phyloP scores from a whole-genome alignment of 2,113 vertebrate species.

The Ophiodon elongatus region DNA sequence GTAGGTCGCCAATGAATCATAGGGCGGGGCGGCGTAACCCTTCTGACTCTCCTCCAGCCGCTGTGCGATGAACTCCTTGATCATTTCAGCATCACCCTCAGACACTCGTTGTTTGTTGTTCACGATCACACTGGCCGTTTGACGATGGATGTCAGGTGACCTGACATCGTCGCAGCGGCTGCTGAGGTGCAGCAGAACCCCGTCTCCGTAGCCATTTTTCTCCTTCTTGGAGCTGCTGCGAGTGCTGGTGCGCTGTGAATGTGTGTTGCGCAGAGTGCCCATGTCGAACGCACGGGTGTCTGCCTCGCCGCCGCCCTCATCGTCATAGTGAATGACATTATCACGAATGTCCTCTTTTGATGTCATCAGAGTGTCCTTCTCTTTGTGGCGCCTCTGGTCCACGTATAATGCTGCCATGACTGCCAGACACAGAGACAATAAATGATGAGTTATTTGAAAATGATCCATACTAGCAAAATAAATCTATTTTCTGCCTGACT shows the following conservation, averaged over 20 bases:
- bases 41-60: slow-evolving; percentile 88
- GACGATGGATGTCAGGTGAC: slow-evolving; percentile 79
- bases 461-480: neutral
- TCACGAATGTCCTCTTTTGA: slow-evolving; percentile 96
- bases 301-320: slow-evolving; percentile 96
- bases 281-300: slow-evolving; percentile 96
- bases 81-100: slow-evolving; percentile 82
- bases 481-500: neutral
- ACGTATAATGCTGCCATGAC: slow-evolving; percentile 91
- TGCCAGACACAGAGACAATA: slow-evolving; percentile 72
- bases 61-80: slow-evolving; percentile 90
- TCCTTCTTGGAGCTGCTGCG: slow-evolving; percentile 36
- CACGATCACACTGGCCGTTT: slow-evolving; percentile 22
- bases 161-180: slow-evolving; percentile 85
- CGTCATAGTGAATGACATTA: slow-evolving; percentile 96
- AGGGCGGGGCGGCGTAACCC: slow-evolving; percentile 86
- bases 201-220: slow-evolving; percentile 58
- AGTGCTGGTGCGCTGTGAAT: slow-evolving; percentile 71
- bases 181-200: slow-evolving; percentile 72
- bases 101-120: slow-evolving; percentile 8
- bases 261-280: slow-evolving; percentile 88
- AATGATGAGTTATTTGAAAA: slow-evolving; percentile 3
- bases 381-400: slow-evolving; percentile 87
- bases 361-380: slow-evolving; percentile 91
- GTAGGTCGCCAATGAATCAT: slow-evolving; percentile 93